Evolutionary conservation across 2,888 invertebrate species (phyloP).

Genomic region (Chelonus formosanus): DNA sequence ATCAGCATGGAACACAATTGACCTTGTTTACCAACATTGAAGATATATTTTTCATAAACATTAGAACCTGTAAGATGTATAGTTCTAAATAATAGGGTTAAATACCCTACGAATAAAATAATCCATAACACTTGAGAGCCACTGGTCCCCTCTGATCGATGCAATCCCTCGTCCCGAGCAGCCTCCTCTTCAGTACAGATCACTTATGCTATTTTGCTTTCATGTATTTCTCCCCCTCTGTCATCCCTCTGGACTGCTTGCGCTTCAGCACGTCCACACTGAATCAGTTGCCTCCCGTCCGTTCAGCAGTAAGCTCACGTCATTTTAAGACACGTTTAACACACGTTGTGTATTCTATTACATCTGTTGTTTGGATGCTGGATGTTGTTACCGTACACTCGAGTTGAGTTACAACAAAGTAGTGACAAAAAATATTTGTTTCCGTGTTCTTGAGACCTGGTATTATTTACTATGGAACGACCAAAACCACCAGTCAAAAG

Average conservation of each 20-base stretch:
- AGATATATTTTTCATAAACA: no score
- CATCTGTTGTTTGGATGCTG: no score
- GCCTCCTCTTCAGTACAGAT: background rate
- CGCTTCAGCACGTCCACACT: slow-evolving; percentile 28
- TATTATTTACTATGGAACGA: slow-evolving; percentile 47
- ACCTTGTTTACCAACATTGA: no score
- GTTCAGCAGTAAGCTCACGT: slow-evolving; percentile 37
- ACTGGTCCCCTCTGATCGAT: no score
- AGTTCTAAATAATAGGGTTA: no score
- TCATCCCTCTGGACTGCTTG: slow-evolving; percentile 29
- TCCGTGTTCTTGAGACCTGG: slow-evolving; percentile 6
- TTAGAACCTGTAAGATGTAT: no score
- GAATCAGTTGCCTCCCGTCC: slow-evolving; percentile 39
- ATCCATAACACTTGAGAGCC: background rate
- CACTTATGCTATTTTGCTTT: slow-evolving; percentile 32
- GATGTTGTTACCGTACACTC: no score
- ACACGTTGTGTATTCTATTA: slow-evolving; percentile 11
- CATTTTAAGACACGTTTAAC: slow-evolving; percentile 19
- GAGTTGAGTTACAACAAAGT: no score
- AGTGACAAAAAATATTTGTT: slow-evolving; percentile 3
- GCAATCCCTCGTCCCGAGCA: no score
- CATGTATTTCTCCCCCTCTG: slow-evolving; percentile 26
- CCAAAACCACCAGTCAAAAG: slow-evolving; percentile 47
- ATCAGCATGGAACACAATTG: no score
- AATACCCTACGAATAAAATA: background rate